Evolutionary conservation across 2,797 vertebrate genomes (phyloP).

Genomic region (Spinus olivaceus): DNA sequence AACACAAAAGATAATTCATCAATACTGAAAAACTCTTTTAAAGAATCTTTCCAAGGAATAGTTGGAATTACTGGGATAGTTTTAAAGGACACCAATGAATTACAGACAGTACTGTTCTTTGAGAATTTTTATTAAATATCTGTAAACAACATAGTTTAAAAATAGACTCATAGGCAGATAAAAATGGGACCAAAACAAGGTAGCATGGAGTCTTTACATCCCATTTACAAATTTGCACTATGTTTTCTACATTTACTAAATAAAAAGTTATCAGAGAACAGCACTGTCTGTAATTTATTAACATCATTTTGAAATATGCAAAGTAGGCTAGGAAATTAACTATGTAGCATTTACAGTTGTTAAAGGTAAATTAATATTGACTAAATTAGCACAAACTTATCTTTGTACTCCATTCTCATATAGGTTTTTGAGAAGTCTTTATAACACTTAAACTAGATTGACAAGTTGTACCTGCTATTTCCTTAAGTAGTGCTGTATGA

Average conservation of each 20-base stretch:
- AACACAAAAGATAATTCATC: constrained; percentile 73
- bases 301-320: constrained; percentile 35
- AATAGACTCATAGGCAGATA: background rate
- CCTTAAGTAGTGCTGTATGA: constrained; percentile 74
- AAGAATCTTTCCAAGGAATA: constrained; percentile 66
- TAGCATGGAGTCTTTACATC: background rate
- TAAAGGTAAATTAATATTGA: background rate
- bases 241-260: background rate
- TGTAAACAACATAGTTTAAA: constrained; percentile 29
- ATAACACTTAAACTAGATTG: background rate
- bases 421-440: background rate
- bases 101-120: constrained; percentile 28
- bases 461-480: constrained; percentile 85
- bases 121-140: constrained; percentile 30
- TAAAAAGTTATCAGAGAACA: background rate
- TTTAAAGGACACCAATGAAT: constrained; percentile 63
- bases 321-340: constrained; percentile 22
- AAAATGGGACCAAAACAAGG: background rate
- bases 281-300: constrained; percentile 9
- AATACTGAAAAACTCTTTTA: constrained; percentile 59
- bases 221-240: background rate
- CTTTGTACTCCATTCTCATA: background rate
- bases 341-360: background rate
- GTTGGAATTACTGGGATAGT: constrained; percentile 61
- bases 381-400: background rate